These are phyloP conservation scores for Notospermus geniculatus DNA, from an alignment of 1,140 invertebrate genomes.

Conservation along the genomic window DNA sequence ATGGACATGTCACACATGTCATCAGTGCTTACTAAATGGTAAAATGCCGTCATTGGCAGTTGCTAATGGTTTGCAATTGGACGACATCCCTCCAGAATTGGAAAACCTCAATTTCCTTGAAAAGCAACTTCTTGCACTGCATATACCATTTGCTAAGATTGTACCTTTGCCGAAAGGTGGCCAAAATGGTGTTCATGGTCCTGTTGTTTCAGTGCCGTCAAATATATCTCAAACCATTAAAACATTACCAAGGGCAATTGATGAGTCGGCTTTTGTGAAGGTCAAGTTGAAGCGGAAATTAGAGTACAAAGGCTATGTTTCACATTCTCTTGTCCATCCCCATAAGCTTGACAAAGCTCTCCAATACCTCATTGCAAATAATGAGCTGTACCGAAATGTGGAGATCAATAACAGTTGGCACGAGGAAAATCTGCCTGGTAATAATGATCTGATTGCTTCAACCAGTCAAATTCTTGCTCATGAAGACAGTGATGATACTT, in stretches of 20 bases:
- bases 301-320: neutral
- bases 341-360: neutral
- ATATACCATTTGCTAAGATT: slow-evolving; percentile 5
- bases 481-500: no score
- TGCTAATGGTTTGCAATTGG: slow-evolving; percentile 7
- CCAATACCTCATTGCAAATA: neutral
- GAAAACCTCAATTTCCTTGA: neutral
- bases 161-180: slow-evolving; percentile 1
- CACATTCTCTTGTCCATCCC: neutral
- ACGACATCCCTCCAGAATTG: neutral
- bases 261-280: neutral
- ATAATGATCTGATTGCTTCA: neutral
- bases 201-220: neutral
- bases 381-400: neutral
- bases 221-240: neutral
- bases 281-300: slow-evolving; percentile 10
- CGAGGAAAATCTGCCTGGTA: neutral
- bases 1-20: slow-evolving; percentile 5
- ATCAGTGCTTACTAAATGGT: neutral
- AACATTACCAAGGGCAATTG: neutral
- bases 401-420: neutral
- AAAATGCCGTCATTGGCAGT: neutral
- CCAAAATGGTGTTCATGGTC: slow-evolving; percentile 3
- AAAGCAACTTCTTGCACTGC: slow-evolving; percentile 2
- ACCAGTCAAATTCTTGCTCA: no score